Evolutionary conservation across 2,113 vertebrate species (phyloP).

Genomic region (Romanogobio albipinnatus): DNA sequence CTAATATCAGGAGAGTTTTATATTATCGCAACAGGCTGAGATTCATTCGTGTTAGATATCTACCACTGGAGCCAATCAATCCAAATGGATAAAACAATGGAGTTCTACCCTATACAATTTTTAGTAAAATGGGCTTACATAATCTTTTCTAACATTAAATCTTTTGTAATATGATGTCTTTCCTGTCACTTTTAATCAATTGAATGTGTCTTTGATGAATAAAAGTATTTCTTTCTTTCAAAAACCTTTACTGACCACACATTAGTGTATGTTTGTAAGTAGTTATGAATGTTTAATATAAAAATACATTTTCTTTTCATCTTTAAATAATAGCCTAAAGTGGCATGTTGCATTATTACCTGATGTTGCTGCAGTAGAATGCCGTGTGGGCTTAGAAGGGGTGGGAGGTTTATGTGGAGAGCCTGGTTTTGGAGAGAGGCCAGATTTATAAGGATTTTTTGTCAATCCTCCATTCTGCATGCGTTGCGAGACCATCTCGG

Average conservation of each 20-base stretch:
- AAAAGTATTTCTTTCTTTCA: neutral
- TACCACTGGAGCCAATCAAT: neutral
- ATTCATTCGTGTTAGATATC: too few species aligned
- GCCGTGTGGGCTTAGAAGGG: constrained; percentile 39
- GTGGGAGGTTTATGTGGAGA: constrained; percentile 58
- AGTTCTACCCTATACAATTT: neutral
- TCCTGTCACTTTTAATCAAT: neutral
- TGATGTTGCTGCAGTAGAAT: constrained; percentile 36
- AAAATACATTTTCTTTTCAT: neutral
- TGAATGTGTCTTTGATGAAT: neutral
- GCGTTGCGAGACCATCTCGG: constrained; percentile 68
- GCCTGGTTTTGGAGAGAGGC: constrained; percentile 59
- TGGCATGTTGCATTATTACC: constrained; percentile 57
- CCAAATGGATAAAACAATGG: neutral
- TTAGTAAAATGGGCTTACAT: neutral
- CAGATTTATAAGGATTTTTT: constrained; percentile 67
- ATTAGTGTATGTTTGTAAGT: neutral
- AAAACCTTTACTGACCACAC: neutral
- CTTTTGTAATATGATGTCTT: neutral
- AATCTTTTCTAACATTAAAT: neutral
- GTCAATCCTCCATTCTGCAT: constrained; percentile 67
- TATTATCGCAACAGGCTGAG: too few species aligned
- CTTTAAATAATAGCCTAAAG: neutral
- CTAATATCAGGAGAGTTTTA: too few species aligned
- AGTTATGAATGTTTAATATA: neutral